These are phyloP conservation scores for Chaenogobius annularis DNA, from an alignment of 2,113 vertebrate genomes.

Conservation along the genomic window DNA sequence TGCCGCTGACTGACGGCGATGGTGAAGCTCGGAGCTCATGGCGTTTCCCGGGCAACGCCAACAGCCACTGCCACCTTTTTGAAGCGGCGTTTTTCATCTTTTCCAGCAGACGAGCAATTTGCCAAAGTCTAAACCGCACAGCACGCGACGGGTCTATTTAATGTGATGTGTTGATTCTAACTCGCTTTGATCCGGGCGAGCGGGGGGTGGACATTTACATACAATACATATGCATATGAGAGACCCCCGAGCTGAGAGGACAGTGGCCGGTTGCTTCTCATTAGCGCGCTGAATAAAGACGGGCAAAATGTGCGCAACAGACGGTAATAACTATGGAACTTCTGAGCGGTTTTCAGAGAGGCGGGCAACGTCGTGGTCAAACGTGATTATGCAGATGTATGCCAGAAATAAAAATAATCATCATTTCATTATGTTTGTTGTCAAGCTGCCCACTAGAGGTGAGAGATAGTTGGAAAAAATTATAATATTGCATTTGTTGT, in stretches of 20 bases:
- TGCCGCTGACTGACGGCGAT: conserved; percentile 9
- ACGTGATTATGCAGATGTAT: no score
- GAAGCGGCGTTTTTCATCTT: conserved; percentile 27
- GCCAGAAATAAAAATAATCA: no score
- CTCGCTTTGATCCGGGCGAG: conserved; percentile 40
- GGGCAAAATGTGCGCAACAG: no score
- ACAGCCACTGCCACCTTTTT: conserved; percentile 33
- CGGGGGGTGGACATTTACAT: conserved; percentile 4
- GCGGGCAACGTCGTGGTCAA: no score
- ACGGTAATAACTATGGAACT: no score
- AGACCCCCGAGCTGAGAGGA: conserved; percentile 14
- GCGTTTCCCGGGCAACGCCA: conserved; percentile 61
- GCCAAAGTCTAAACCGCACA: conserved; percentile 37
- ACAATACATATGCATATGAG: conserved; percentile 4
- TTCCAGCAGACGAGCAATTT: conserved; percentile 37
- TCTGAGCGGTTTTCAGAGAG: no score
- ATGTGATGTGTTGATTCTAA: conserved; percentile 19
- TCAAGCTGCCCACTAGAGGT: no score
- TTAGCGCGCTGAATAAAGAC: neutral
- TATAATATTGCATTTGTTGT: no score
- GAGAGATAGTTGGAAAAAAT: no score
- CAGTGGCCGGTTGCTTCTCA: conserved; percentile 15
- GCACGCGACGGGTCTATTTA: conserved; percentile 26
- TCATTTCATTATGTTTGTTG: no score
- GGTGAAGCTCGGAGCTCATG: conserved; percentile 18